Base-by-base conservation (phyloP, 2,888 invertebrate genomes). In the Chymomyza fuscimana region DNA sequence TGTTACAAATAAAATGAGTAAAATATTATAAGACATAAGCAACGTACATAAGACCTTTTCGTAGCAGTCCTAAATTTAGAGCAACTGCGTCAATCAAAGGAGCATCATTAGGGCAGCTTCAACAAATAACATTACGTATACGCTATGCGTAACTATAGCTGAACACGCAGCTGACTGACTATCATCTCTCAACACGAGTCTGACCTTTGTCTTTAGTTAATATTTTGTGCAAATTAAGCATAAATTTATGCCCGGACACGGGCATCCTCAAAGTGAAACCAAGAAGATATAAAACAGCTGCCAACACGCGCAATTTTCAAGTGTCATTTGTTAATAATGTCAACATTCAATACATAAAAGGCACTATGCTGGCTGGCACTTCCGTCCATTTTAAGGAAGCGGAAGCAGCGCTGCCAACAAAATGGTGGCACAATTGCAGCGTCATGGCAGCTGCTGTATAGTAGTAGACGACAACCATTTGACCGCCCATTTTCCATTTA, bases 371-470 rank as follows among this genome's bases (percentile, higher is more conserved):
- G 15, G 58, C 58, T 22, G 19, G 22, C 12, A 22, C 25, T 58
- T 46, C 40, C 40, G 40, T 46, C 12, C 40, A 10, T 46, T 46
- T 46, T 12, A 12, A 15, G 12, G 6, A 12, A 46, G 40, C 40
- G 40, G 40, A 46, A 46, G 40, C 12, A 12, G 40, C 40, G 40
- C 40, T 46, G 40, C 12, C 40, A 46, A 15, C 40, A 46, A 46
- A 46, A 46, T 46, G 40, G 40, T 46, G 40, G 40, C 40, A 46
- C 40, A 19, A 52, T 25, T 67, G 62, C 73, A 56, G 63, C 59
- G 73, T 73, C 73, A 73, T 74, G 73, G 70, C 69, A 74, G 73
- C 56, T 73, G 73, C 54, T 68, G 0, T 51, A 5, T 16, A 51
- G 15, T 16, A 51, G 52, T 19, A 10, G 19, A 16, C 7, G 52